Conservation (phyloP, 2,113 vertebrate genomes). For the Myrmecobius fasciatus region DNA sequence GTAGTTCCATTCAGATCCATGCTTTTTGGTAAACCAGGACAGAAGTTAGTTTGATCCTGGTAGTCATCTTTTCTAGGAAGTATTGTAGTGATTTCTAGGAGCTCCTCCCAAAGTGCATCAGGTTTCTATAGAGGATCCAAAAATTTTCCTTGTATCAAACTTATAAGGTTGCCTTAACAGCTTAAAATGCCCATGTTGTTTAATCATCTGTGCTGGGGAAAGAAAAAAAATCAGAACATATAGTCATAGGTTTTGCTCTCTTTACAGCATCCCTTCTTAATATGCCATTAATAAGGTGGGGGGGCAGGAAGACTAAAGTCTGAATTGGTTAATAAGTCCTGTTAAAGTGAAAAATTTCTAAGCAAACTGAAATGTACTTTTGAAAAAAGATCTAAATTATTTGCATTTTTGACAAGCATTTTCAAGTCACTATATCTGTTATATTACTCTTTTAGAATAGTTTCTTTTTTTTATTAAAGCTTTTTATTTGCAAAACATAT, state of each 20-base stretch:
- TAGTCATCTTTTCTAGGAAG: background rate
- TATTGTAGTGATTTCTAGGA: background rate
- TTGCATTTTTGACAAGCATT: background rate
- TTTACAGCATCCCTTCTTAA: background rate
- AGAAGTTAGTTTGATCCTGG: background rate
- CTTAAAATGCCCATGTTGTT: background rate
- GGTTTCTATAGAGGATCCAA: background rate
- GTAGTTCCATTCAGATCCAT: background rate
- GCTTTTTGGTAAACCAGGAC: background rate
- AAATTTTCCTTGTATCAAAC: background rate
- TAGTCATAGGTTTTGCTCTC: background rate
- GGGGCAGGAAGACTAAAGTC: background rate
- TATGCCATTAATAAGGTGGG: background rate
- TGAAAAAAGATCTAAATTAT: background rate
- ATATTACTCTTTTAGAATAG: background rate
- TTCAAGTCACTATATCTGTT: background rate
- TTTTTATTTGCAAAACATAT: no score
- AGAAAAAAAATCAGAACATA: background rate
- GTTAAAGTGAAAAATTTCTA: background rate
- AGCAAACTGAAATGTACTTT: background rate
- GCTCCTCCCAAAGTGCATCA: background rate
- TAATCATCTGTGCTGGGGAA: background rate
- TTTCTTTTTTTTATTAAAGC: no score
- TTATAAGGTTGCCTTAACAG: background rate
- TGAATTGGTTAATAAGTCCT: background rate